Evolutionary conservation across 2,797 vertebrate species (phyloP), one percentile per base, ranked within the genome.

Genomic region (Novumbra hubbsi): DNA sequence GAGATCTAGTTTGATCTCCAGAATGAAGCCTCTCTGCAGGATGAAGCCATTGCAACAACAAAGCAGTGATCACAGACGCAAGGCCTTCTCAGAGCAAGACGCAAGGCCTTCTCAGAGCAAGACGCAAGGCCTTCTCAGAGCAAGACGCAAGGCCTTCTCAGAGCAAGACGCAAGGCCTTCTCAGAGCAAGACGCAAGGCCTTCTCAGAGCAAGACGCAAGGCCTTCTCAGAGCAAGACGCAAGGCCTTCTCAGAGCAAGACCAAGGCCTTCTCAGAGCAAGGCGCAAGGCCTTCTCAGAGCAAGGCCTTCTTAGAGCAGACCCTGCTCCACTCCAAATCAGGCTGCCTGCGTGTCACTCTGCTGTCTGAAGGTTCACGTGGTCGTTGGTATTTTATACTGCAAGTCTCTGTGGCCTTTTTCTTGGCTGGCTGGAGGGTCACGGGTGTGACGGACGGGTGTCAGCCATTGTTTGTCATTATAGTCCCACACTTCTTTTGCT

Each of bases 291-390:
- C 60, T 71, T 57, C 38, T 63, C 67, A 19, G 34, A 38, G 57
- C 76, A 72, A 63, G 72, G 73, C 76, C 60, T 71, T 57, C 38
- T 63, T 64, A 19, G 34, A 38, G 49, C 49, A 38, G 64, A 55
- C 49, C 81, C 76, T 83, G 81, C 83, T 88, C 77, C 68, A 79
- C 79, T 74, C 81, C 76, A 78, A 77, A 81, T 78, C 78, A 68
- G 72, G 78, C 76, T 80, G 79, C 82, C 69, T 57, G 69, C n/a
- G 27, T 11, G 68, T 24, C 84, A 78, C 66, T 72, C 76, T 77
- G 77, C 82, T 21, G 75, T 57, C 41, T 68, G 52, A 62, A 30
- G 38, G 17, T 65, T 65, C n/a, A 62, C 41, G 2, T 50, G 48
- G 49, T 41, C 71, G 32, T 30, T 24, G 60, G 34, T 64, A 64